Base-by-base conservation (phyloP, 2,113 vertebrate genomes). In the Probosciger aterrimus region DNA sequence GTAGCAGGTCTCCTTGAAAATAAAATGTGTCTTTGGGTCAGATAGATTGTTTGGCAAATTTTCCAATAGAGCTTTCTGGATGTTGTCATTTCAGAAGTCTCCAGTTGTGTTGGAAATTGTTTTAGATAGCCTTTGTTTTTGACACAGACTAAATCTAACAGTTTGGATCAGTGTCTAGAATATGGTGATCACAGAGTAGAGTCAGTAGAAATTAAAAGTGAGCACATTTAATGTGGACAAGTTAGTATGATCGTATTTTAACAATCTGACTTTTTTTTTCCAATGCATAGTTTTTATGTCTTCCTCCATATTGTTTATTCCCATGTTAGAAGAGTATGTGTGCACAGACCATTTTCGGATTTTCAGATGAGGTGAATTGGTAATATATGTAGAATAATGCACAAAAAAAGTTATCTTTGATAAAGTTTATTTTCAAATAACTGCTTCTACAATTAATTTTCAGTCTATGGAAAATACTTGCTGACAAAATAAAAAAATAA, bases 371-470 rank as follows among this genome's bases (percentile, higher is more conserved):
- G 50, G 8, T 18, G 25, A 81, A 49, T 39, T 47, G 13, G 18
- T 59, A 78, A 7, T 18, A 28, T 52, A 74, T 20, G 28, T 47
- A 27, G n/a, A 73, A 39, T 86, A 92, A 53, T 18, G 19, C 3
- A 37, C 46, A 50, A 53, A 76, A 20, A 16, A 30, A 30, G 4
- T 31, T 71, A 37, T 70, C 19, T 79, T 88, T 78, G 7, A 80
- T 44, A 60, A 87, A 82, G 28, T 93, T 93, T 92, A 7, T 13
- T 60, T 93, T 22, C 22, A 4, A 87, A 50, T 64, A 86, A 46
- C 67, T 93, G 9, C 7, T 89, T 86, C 89, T 63, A 8, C 63
- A 92, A 73, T 86, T 86, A 81, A 67, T 82, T 74, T 82, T 90
- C 14, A 88, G 37, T 87, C 7, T 49, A 11, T 49, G 8, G 6